These are phyloP conservation scores for Scaptomyza cyrtandrae DNA, from an alignment of 2,888 invertebrate species.

Conservation along the genomic window DNA sequence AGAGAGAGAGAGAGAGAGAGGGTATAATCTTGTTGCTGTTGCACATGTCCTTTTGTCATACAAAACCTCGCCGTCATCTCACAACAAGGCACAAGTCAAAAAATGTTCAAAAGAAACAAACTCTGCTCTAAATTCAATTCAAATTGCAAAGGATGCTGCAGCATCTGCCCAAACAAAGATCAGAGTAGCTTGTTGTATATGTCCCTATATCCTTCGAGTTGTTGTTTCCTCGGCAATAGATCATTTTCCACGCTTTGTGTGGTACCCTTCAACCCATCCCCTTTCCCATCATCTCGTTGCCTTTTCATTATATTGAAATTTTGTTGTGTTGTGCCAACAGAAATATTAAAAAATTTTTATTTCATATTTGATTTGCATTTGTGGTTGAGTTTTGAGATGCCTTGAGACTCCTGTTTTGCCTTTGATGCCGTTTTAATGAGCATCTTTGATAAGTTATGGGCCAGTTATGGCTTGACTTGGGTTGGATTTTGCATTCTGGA, in stretches of 20 bases:
- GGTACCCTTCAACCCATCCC: constrained; percentile 5
- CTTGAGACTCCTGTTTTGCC: constrained; percentile 20
- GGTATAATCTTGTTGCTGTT: constrained; percentile 25
- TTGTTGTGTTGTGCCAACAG: constrained; percentile 82
- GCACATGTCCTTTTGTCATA: constrained; percentile 77
- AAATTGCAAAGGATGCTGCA: constrained; percentile 74
- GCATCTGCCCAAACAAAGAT: constrained; percentile 82
- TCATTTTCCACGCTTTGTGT: constrained; percentile 72
- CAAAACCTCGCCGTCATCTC: constrained; percentile 34
- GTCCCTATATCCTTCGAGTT: constrained; percentile 12
- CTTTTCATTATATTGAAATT: constrained; percentile 66
- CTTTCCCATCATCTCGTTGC: constrained; percentile 20
- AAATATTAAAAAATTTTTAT: constrained; percentile 69
- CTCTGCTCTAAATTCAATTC: constrained; percentile 81
- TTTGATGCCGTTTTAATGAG: constrained; percentile 81
- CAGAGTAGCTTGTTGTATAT: constrained; percentile 57
- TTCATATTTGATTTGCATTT: constrained; percentile 80
- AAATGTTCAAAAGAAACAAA: constrained; percentile 10
- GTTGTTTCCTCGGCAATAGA: constrained; percentile 58
- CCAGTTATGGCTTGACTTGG: constrained; percentile 9
- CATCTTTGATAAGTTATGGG: constrained; percentile 38
- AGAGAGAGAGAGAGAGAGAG: no score
- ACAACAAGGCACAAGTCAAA: constrained; percentile 69
- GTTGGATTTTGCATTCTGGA: neutral
- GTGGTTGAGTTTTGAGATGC: constrained; percentile 1